These are phyloP conservation scores for Bos javanicus DNA, from an alignment of 2,113 vertebrate species.

Conservation along the genomic window DNA sequence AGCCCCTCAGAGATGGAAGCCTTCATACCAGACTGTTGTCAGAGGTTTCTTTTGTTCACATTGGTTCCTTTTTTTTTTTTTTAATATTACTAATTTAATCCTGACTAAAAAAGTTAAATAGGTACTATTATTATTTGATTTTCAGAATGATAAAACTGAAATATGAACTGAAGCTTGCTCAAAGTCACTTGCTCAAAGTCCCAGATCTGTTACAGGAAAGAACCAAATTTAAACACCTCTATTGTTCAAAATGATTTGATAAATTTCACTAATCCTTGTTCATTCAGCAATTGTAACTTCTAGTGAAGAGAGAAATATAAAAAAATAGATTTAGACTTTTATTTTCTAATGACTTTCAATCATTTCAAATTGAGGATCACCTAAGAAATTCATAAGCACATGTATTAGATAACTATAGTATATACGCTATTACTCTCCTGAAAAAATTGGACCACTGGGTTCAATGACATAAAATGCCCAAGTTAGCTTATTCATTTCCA, in stretches of 20 bases:
- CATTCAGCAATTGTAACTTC: neutral
- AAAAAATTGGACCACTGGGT: slow-evolving; percentile 33
- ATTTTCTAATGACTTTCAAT: slow-evolving; percentile 2
- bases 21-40: neutral
- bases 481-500: neutral
- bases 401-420: neutral
- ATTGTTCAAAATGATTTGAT: neutral
- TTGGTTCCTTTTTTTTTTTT: neutral
- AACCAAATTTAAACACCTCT: neutral
- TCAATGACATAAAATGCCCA: neutral
- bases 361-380: neutral
- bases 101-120: neutral
- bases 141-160: neutral
- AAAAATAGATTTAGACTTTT: neutral
- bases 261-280: neutral
- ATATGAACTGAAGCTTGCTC: neutral
- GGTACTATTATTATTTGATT: neutral
- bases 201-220: neutral
- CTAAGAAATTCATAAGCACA: neutral
- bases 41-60: neutral
- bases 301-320: neutral
- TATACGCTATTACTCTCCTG: slow-evolving; percentile 25
- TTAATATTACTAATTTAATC: neutral
- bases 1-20: neutral
- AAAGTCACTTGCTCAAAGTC: neutral